Base-by-base conservation (phyloP, 1,140 invertebrate species). In the Macrotrachela quadricornifera region DNA sequence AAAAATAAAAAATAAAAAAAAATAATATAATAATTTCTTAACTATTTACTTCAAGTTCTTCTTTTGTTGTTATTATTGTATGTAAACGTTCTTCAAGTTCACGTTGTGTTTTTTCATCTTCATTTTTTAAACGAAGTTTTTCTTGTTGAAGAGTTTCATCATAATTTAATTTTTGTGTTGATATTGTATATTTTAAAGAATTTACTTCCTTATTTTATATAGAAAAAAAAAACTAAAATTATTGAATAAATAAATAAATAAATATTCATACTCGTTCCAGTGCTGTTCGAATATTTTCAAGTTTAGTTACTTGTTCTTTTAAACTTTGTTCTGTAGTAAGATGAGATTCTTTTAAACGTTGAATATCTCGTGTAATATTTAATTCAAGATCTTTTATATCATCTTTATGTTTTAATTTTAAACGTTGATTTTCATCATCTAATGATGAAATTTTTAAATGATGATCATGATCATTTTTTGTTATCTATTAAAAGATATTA, bases 311-410 rank as follows among this genome's bases (percentile, higher is more conserved):
- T 51, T 65, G 57, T 36, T 69, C 65, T 37, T 62, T 54, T 56
- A 68, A 51, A 21, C 59, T 56, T 36, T 57, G 60, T 52, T 69
- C 66, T 40, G 59, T 61, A 16, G 62, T 62, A 14, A 63, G 63
- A 48, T 56, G 53, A 21, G 68, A 65, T 49, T 63, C 58, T 56
- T 63, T 51, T 11, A 59, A n/a, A 39, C 56, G 44, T 12, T 56
- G 45, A 15, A 57, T 47, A 50, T 60, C 51, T 47, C 36, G 18
- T 40, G 46, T 15, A 6, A 30, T 44, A 15, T 36, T 40, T 39
- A 10, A n/a, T 37, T 53, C 51, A n/a, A 40, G 1, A 37, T 53
- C 51, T 47, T 53, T 53, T 15, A 53, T 10, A 14, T 53, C 51
- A 17, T 53, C 51, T 4, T 30, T 11, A 48, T 53, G 51, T 17